phyloP scores from a whole-genome alignment of 2,797 vertebrate species.

The Eidolon dupreanum region DNA sequence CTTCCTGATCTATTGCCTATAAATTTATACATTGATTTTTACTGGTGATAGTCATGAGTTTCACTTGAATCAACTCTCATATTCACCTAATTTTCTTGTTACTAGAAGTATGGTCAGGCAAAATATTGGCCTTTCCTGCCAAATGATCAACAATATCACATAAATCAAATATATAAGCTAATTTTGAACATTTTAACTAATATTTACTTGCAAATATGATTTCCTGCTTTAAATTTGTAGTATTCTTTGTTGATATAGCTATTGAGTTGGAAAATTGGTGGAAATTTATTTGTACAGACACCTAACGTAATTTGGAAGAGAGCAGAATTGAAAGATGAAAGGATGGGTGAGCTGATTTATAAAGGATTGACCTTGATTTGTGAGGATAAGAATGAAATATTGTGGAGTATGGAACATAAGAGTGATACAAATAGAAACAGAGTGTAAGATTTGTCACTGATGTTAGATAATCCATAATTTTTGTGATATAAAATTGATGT shows the following conservation, averaged over 20 bases:
- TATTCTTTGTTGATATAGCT: neutral
- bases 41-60: neutral
- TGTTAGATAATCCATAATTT: constrained; percentile 31
- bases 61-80: neutral
- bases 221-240: neutral
- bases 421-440: constrained; percentile 47
- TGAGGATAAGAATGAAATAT: constrained; percentile 36
- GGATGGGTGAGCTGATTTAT: neutral
- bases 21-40: neutral
- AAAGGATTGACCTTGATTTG: constrained; percentile 38
- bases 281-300: neutral
- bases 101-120: neutral
- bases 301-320: neutral
- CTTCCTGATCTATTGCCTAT: neutral
- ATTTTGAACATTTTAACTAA: constrained; percentile 27
- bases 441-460: constrained; percentile 37
- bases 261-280: neutral
- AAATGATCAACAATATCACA: neutral
- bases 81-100: neutral
- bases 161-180: neutral
- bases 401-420: neutral
- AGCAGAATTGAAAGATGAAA: neutral
- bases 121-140: neutral
- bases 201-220: neutral
- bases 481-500: constrained; percentile 63